A percentile compares a stretch with the other conserved stretches of the same genome.
Conservation (phyloP, 2,797 vertebrate species). For the Tadarida brasiliensis region DNA sequence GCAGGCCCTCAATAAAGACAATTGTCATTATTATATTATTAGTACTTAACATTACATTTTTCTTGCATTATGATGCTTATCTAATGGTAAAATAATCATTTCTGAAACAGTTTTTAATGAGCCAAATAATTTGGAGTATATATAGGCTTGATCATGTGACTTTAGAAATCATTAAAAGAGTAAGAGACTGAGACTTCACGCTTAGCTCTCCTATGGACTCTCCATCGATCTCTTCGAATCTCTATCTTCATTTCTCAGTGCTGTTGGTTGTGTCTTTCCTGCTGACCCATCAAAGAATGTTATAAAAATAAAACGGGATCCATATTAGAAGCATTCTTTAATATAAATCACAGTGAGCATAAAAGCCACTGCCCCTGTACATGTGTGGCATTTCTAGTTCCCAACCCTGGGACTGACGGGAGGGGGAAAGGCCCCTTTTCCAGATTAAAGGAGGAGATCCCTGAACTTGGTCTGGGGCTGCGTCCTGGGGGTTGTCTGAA, state of each 20-base stretch:
- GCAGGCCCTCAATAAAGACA: background rate
- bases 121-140: background rate
- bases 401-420: background rate
- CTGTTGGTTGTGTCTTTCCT: background rate
- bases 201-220: no score
- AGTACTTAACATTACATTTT: conserved; percentile 37
- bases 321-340: background rate
- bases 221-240: background rate
- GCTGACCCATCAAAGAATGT: background rate
- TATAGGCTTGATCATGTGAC: background rate
- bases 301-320: background rate
- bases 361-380: background rate
- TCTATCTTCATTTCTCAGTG: background rate
- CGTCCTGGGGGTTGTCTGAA: background rate
- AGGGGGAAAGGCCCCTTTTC: background rate
- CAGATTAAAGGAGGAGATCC: background rate
- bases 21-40: conserved; percentile 38
- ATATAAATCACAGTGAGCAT: background rate
- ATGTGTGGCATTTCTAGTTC: background rate
- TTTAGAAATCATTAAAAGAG: background rate
- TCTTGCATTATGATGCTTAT: background rate
- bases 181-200: background rate
- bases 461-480: background rate
- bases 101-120: conserved; percentile 8
- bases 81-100: conserved; percentile 55